Evolutionary conservation across 2,888 invertebrate genomes (phyloP), one percentile per base, ranked within the genome.

Genomic region (Poecilobothrus nobilitatus): DNA sequence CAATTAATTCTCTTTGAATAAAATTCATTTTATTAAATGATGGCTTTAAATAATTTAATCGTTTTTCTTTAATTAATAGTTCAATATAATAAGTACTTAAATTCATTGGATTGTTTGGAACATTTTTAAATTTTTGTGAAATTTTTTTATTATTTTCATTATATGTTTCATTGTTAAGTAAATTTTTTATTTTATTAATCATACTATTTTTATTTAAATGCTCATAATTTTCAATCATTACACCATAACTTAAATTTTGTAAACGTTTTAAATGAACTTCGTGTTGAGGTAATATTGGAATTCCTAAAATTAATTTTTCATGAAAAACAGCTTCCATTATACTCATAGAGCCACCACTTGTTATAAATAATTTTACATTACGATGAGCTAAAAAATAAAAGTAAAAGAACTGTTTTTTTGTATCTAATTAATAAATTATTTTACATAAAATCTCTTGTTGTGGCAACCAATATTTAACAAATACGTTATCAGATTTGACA

Each of bases 311-410:
- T 3, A 85, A 84, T 61, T 83, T 83, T 33, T 79, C 80, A 62
- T 81, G 80, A 70, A 82, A 79, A 33, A 85, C 80, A 0, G 86
- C 81, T 76, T 87, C 87, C 71, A 84, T 84, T 15, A 83, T 79
- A 70, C 86, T 85, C 73, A 87, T 81, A 65, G 85, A 78, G 0
- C 87, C 88, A 37, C 86, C 87, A 74, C 87, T 85, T 10, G 85
- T 86, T 70, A 88, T 84, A 72, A 88, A 87, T 0, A 85, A 75
- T 72, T 82, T 83, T 1, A 86, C 80, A 69, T 85, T 86, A 1
- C 81, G 79, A 77, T 88, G 86, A 2, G 83, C 85, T 84, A 73
- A 61, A 74, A 74, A n/a, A 66, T n/a, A 61, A 61, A 63, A 21
- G 10, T 63, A 27, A 61, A 63, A 21, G 10, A 3, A 22, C 20